Evolutionary conservation across 2,888 invertebrate genomes (phyloP), one percentile per base, ranked within the genome.

Genomic region (Anarsia innoxiella): DNA sequence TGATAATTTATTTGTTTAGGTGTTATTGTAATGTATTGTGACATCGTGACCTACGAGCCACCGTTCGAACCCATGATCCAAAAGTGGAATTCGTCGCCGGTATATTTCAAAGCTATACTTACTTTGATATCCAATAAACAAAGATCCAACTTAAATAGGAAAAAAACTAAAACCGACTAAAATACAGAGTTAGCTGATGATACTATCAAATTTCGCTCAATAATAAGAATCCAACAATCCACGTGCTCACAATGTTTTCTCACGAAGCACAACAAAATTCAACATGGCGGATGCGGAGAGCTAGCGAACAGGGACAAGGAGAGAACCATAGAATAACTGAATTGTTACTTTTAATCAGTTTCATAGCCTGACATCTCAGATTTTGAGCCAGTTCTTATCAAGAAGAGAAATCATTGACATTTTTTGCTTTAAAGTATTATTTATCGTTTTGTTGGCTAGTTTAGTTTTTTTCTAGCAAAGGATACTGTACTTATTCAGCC

Each of bases 231-330:
- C 73, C 59, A 75, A 79, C 64, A 69, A 76, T 89, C 89, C 89
- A 90, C 90, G 89, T 89, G 89, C 89, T 88, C 86, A 85, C 87
- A 88, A 87, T 89, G 89, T 89, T 89, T 88, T 89, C 77, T 54
- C 70, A 59, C 78, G 66, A 80, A 68, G 83, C 84, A 86, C 86
- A 86, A 78, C 79, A 85, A 84, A 83, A 86, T 83, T 79, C 88
- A 89, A 89, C 86, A 90, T 90, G 90, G 90, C 89, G 86, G 53
- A 37, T 26, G 15, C 50, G 45, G 32, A 8, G n/a, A n/a, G n/a
- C n/a, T n/a, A n/a, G n/a, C n/a, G n/a, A n/a, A n/a, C n/a, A n/a
- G n/a, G 25, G n/a, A 25, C 25, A n/a, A 25, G 25, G 8, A 3
- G 19, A 19, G 19, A 19, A 8, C 19, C 19, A n/a, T n/a, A n/a